These are phyloP conservation scores for Formicarius rufipectus DNA, from an alignment of 2,113 vertebrate genomes.

Conservation along the genomic window DNA sequence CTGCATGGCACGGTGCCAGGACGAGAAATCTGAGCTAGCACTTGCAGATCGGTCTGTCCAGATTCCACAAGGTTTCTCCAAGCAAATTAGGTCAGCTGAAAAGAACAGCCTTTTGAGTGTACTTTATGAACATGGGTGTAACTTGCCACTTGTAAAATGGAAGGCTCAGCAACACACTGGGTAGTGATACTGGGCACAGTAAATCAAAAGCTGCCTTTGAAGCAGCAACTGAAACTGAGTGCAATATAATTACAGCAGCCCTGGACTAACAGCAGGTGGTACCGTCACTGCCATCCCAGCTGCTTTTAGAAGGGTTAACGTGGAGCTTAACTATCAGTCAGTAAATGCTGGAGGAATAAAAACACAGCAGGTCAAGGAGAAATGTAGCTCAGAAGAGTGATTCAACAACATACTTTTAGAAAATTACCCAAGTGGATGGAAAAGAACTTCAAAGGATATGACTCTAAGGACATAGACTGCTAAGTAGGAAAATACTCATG, in stretches of 20 bases:
- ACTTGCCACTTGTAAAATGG: not conserved
- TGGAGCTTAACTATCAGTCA: not conserved
- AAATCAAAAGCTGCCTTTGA: not conserved
- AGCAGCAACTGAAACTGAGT: not conserved
- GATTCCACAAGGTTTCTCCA: not conserved
- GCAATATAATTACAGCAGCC: not conserved
- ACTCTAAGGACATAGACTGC: not conserved
- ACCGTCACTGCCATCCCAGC: not conserved
- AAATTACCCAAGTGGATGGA: not conserved
- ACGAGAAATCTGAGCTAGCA: not conserved
- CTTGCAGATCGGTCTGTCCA: not conserved
- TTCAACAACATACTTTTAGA: not conserved
- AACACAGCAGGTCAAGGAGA: slow-evolving; percentile 11
- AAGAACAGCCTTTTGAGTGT: not conserved
- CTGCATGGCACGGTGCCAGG: not conserved
- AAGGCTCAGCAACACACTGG: not conserved
- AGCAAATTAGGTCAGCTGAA: not conserved
- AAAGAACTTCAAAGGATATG: not conserved
- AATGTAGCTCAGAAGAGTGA: not conserved
- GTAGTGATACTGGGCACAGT: not conserved
- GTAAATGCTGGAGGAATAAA: not conserved
- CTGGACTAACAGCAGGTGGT: not conserved
- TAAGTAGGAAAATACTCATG: not conserved
- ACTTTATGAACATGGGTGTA: not conserved
- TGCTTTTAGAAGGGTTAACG: not conserved